phyloP scores from a whole-genome alignment of 2,888 invertebrate species.

The Euclidia mi region DNA sequence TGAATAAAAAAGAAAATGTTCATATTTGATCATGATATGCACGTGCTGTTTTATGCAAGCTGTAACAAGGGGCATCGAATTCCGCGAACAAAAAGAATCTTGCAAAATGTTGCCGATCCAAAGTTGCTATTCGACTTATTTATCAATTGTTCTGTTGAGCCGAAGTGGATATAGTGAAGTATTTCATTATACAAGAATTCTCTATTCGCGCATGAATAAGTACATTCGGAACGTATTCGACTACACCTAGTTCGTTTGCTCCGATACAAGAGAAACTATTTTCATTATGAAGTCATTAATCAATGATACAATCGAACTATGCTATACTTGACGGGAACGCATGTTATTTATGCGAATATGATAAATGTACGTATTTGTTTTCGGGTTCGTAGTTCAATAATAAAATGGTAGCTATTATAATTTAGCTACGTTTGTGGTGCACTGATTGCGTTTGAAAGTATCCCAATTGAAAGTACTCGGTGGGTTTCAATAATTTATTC shows the following conservation, averaged over 20 bases:
- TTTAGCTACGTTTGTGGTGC: conserved; percentile 29
- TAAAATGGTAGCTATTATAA: conserved; percentile 50
- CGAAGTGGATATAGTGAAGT: conserved; percentile 45
- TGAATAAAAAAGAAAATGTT: no score
- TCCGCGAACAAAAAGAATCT: conserved; percentile 33
- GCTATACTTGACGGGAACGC: conserved; percentile 78
- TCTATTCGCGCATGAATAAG: conserved; percentile 61
- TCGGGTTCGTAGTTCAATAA: conserved; percentile 54
- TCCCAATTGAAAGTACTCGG: conserved; percentile 23
- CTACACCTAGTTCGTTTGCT: conserved; percentile 56
- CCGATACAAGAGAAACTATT: conserved; percentile 79
- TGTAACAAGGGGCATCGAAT: conserved; percentile 21
- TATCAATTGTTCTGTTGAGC: conserved; percentile 39
- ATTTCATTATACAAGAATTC: conserved; percentile 69
- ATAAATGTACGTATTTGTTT: conserved; percentile 72
- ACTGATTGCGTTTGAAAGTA: conserved; percentile 22
- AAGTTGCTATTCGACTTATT: conserved; percentile 55
- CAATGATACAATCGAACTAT: conserved; percentile 83
- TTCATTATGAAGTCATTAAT: conserved; percentile 87
- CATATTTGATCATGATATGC: no score
- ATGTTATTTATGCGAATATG: conserved; percentile 80
- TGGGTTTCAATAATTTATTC: not conserved
- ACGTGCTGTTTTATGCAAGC: no score
- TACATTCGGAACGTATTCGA: conserved; percentile 64
- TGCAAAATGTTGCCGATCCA: conserved; percentile 39